Base-by-base conservation (phyloP, 37 sponge, comb jelly and placozoan genomes). In the Corticium candelabrum region DNA sequence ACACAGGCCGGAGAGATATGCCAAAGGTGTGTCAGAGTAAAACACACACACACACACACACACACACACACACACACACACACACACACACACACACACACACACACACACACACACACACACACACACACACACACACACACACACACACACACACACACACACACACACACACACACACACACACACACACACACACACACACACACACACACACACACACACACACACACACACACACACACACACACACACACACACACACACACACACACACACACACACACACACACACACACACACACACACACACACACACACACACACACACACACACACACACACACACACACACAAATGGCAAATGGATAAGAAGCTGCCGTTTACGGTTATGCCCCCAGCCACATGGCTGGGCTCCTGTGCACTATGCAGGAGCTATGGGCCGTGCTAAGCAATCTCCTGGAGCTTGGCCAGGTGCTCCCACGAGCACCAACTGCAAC, bases 21-120 rank as follows among this genome's bases (percentile, higher is more conserved):
- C 62, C 11, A 50, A 50, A 50, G 62, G 62, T 50, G 62, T 50
- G 11, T 50, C 21, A 50, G 21, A 27, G 11, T 50, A 50, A 50
- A 50, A 50, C n/a, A 70, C 73, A 29, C 56, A 43, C 56, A 43
- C 56, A 43, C 56, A 43, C 56, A 43, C 56, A 43, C 56, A 43
- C 56, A 43, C 56, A 43, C 56, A 43, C 56, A 43, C 56, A 43
- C 56, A 43, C 56, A 43, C 56, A 43, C 56, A 43, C 56, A 43
- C 56, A 43, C 56, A 43, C 56, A 43, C 56, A 43, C 56, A 43
- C 56, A 43, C 56, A 43, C 56, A 43, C 56, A 43, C 56, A 43
- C 56, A 43, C 11, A 11, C 56, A n/a, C n/a, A n/a, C n/a, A n/a
- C n/a, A n/a, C n/a, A n/a, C n/a, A n/a, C n/a, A n/a, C n/a, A n/a